phyloP scores from a whole-genome alignment of 2,797 vertebrate species.

The Gallinago nigripennis region DNA sequence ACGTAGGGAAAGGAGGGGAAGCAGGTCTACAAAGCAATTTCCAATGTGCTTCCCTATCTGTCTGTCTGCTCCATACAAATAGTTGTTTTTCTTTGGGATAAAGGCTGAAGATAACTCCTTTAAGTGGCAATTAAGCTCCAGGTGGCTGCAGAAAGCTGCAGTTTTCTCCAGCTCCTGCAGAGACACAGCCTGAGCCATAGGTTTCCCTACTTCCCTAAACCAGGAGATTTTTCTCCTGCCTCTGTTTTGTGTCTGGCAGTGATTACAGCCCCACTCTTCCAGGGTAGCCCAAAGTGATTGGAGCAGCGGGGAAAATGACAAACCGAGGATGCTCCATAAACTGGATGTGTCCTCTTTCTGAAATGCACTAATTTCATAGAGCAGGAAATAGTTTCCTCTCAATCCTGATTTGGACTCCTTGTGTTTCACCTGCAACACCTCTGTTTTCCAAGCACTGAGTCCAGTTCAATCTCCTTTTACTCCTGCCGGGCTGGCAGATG shows the following conservation, averaged over 20 bases:
- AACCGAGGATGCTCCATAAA: not conserved
- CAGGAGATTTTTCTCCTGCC: not conserved
- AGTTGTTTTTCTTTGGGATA: conserved; percentile 12
- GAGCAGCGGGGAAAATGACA: not conserved
- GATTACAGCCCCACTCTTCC: not conserved
- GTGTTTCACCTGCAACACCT: not conserved
- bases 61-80: not conserved
- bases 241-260: not conserved
- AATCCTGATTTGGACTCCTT: not conserved
- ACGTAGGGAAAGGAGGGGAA: not conserved
- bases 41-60: not conserved
- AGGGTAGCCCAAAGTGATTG: not conserved
- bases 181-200: conserved; percentile 3
- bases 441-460: not conserved
- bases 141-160: conserved; percentile 29
- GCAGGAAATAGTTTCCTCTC: not conserved
- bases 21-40: not conserved
- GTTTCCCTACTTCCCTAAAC: not conserved
- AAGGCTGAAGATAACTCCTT: conserved; percentile 17
- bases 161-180: conserved; percentile 29
- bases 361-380: not conserved
- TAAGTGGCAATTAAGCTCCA: conserved; percentile 43
- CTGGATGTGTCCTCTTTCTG: not conserved
- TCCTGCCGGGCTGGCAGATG: not conserved
- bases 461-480: not conserved